Evolutionary conservation across 2,797 vertebrate genomes (phyloP).

Genomic region (Antrozous pallidus): DNA sequence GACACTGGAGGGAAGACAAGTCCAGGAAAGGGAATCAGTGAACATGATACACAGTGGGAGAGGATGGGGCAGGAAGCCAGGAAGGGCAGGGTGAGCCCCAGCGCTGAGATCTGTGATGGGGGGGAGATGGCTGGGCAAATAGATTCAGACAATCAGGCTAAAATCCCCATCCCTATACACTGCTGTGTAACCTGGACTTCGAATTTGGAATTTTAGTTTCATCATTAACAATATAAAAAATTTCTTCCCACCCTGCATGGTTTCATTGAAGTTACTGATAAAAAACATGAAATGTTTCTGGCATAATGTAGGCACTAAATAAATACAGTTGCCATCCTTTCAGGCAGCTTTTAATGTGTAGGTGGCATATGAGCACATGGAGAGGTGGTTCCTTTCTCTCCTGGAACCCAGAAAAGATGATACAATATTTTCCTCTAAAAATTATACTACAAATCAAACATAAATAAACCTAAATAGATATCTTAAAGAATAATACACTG

Average conservation of each 20-base stretch:
- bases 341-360: not conserved
- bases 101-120: rapidly evolving
- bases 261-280: not conserved
- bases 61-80: not conserved
- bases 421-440: not conserved
- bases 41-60: not conserved
- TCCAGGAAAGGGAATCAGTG: not conserved
- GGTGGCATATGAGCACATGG: rapidly evolving
- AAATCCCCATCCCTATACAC: rapidly evolving
- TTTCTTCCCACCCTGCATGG: not conserved
- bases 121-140: rapidly evolving
- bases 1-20: not conserved
- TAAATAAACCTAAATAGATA: not conserved
- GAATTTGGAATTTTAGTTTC: not conserved
- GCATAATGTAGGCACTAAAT: not conserved
- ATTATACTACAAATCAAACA: not conserved
- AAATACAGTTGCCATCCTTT: not conserved
- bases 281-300: not conserved
- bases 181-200: not conserved
- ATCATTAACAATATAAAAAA: not conserved
- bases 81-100: not conserved
- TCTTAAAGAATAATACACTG: not conserved
- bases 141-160: too few species aligned
- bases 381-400: not conserved
- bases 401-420: not conserved